Evolutionary conservation across 2,888 invertebrate species (phyloP).

Genomic region (Scaeva pyrastri): DNA sequence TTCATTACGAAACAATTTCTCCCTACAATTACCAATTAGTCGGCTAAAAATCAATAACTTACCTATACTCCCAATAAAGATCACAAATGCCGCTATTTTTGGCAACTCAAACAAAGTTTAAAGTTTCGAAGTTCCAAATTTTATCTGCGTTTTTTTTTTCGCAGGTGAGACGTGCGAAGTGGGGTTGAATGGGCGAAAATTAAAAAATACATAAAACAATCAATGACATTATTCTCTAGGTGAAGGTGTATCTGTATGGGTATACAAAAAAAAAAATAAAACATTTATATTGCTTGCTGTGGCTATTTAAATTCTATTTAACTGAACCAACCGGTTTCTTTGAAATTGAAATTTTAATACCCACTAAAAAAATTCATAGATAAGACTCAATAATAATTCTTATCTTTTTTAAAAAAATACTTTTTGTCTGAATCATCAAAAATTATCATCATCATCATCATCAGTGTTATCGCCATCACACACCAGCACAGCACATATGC

Average conservation of each 20-base stretch:
- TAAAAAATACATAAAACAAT: constrained; percentile 18
- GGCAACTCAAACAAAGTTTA: constrained; percentile 52
- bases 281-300: neutral
- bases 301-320: constrained; percentile 37
- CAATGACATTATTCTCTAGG: constrained; percentile 14
- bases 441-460: neutral
- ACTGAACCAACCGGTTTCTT: constrained; percentile 31
- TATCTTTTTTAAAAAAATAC: constrained; percentile 48
- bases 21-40: constrained; percentile 40
- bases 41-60: constrained; percentile 51
- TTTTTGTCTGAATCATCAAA: constrained; percentile 26
- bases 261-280: constrained; percentile 4
- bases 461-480: constrained; percentile 9
- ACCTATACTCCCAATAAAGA: constrained; percentile 55
- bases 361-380: constrained; percentile 41
- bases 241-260: too few relatives aligned
- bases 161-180: too few relatives aligned
- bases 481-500: constrained; percentile 9
- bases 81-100: constrained; percentile 61
- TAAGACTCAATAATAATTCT: constrained; percentile 51
- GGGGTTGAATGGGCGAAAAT: neutral
- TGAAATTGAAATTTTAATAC: constrained; percentile 31
- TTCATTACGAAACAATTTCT: neutral
- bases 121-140: constrained; percentile 30
- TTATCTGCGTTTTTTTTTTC: constrained; percentile 24